Evolutionary conservation across 2,113 vertebrate genomes (phyloP), one percentile per base, ranked within the genome.

Genomic region (Prolemur simus): DNA sequence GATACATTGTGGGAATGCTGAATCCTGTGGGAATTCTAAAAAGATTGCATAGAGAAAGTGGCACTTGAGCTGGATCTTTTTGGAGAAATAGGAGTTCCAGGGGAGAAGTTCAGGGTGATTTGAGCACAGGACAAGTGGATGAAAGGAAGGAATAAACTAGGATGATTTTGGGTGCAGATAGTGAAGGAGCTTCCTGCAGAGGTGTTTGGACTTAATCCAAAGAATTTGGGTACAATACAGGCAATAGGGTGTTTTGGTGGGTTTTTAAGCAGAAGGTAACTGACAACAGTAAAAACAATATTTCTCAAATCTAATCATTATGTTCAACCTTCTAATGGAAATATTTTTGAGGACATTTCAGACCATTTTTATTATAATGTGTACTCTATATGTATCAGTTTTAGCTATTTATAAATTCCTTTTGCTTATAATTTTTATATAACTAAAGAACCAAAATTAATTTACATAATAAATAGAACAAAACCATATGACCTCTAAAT

Each of bases 351-450:
- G 45, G 68, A 78, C 1, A 49, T 94, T 86, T 92, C 84, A 77
- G 74, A 56, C 42, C 78, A 58, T 58, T 86, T 66, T 95, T 94
- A 58, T 94, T 80, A 25, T 95, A 23, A 52, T 69, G 60, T 52
- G 4, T 69, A 91, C 56, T 5, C 64, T 68, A 29, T 74, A 54
- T 73, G 20, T 52, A 58, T 81, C n/a, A 77, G 37, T 71, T 96
- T 94, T 88, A 93, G 15, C 73, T 89, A 29, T 54, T 84, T 66
- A 92, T 37, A 68, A 71, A 92, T 81, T 91, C 12, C 34, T 81
- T 96, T 89, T 83, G 37, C 52, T 87, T 83, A 58, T 71, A 73
- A 34, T 64, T 93, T 95, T 96, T 92, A 77, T 91, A 56, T 29
- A 94, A 45, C 20, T 21, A 37, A 86, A 89, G 37, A 86, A 81